Base-by-base conservation (phyloP, 1,140 invertebrate genomes). In the Coenobita brevimanus region DNA sequence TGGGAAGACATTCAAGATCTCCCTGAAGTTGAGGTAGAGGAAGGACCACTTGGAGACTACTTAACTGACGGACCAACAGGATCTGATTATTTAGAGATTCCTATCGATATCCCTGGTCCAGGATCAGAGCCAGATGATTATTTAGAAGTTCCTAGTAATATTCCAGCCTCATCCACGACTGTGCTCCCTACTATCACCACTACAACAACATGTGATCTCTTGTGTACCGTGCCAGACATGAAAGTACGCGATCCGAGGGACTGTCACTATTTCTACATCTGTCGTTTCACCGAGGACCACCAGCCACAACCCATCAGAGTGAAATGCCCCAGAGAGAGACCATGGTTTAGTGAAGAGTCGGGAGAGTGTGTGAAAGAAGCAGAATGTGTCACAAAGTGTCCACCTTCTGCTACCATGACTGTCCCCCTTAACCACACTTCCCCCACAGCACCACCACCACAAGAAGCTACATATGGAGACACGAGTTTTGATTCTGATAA, bases 251-350 rank as follows among this genome's bases (percentile, higher is more conserved):
- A 82, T 30, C 81, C 81, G 33, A 27, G 24, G 13, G 46, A 71
- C n/a, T 82, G 81, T 10, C 60, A 71, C 8, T 82, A 46, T 67
- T 82, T 50, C 30, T 82, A 46, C 41, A 3, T 71, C 0, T 82
- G 81, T 46, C 2, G 30, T n/a, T 71, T 82, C 21, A 71, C 60
- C 21, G 43, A 82, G 41, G 43, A 82, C 30, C 24, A 33, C 1
- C 4, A 24, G 10, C 46, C 43, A 6, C 27, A 15, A 3, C 81
- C 81, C 64, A 82, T 71, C 21, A 15, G 41, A 6, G 13, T 82
- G 1, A 82, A 82, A 46, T 82, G 81, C 33, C 81, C 81, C 15
- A 30, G 17, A 2, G 54, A 17, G 13, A 62, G 62, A 33, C 81
- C 81, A 4, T 15, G 27, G 1, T 82, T 82, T 17, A 46, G n/a